Percentiles rank a stretch among this genome's conserved stretches.
Conservation (phyloP, 2,888 invertebrate species). For the Papilio protenor region DNA sequence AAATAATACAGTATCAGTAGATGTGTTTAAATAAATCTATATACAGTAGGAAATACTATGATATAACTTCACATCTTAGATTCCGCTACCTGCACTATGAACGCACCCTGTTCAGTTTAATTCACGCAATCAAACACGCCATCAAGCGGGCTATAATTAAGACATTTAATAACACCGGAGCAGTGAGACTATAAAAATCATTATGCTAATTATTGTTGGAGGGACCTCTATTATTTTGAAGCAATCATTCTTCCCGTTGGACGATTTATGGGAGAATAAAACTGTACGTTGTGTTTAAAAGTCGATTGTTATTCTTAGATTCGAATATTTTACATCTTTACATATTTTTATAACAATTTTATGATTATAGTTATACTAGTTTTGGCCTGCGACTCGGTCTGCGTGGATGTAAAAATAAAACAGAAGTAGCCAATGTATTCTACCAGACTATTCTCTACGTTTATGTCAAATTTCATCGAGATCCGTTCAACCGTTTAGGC, state of each 20-base stretch:
- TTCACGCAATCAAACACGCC: slow-evolving; percentile 56
- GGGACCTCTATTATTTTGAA: slow-evolving; percentile 42
- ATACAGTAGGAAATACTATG: not conserved
- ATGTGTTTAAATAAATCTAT: too few relatives aligned
- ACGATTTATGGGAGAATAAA: slow-evolving; percentile 36
- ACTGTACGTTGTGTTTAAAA: slow-evolving; percentile 1
- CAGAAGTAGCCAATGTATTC: too few relatives aligned
- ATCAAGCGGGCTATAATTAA: slow-evolving; percentile 58
- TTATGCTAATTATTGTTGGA: slow-evolving; percentile 54
- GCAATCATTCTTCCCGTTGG: slow-evolving; percentile 35
- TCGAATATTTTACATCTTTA: too few relatives aligned
- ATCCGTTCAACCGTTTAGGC: too few relatives aligned
- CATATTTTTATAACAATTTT: too few relatives aligned
- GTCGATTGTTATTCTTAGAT: too few relatives aligned
- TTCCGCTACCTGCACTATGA: not conserved
- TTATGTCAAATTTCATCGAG: too few relatives aligned
- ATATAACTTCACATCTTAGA: not conserved
- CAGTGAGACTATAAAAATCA: slow-evolving; percentile 54
- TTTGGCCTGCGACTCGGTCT: too few relatives aligned
- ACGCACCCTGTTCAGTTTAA: slow-evolving; percentile 31
- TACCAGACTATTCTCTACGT: too few relatives aligned
- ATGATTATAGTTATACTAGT: too few relatives aligned
- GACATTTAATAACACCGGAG: slow-evolving; percentile 52
- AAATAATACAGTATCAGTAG: too few relatives aligned
- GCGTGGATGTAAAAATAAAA: too few relatives aligned